A percentile compares a stretch with the other conserved stretches of the same genome.
Conservation (phyloP, 2,888 invertebrate species). For the Xanthia togata region DNA sequence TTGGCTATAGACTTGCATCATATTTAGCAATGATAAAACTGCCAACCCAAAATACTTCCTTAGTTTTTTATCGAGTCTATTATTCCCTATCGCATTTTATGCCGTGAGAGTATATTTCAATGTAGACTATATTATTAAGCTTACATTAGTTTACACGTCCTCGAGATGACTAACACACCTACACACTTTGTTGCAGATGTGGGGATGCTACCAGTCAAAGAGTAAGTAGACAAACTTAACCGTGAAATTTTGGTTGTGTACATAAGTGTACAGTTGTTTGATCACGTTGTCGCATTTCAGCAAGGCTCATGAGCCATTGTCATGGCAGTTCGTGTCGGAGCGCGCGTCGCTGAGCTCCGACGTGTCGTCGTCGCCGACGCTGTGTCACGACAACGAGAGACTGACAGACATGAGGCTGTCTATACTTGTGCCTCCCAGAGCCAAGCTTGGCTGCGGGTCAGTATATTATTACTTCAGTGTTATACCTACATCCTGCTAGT, state of each 20-base stretch:
- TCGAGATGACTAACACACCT: conserved; percentile 12
- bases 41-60: conserved; percentile 4
- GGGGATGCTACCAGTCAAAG: conserved; percentile 98
- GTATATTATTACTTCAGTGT: conserved; percentile 62
- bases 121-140: background rate
- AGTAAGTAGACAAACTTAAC: conserved; percentile 92
- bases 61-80: background rate
- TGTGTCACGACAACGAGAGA: conserved; percentile 88
- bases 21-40: conserved; percentile 40
- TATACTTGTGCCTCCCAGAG: conserved; percentile 95
- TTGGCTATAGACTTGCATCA: conserved; percentile 42
- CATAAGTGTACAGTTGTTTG: conserved; percentile 59
- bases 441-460: conserved; percentile 96
- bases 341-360: conserved; percentile 90
- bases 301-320: conserved; percentile 93
- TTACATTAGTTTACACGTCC: background rate
- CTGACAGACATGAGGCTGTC: conserved; percentile 93
- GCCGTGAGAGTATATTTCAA: conserved; percentile 1
- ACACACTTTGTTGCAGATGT: conserved; percentile 93
- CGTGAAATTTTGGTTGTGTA: conserved; percentile 46
- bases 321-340: conserved; percentile 95
- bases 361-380: conserved; percentile 86
- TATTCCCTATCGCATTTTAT: background rate
- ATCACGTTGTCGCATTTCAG: conserved; percentile 81
- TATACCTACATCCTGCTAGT: conserved; percentile 18